Evolutionary conservation across 2,797 vertebrate genomes (phyloP).

Genomic region (Rhynchonycteris naso): DNA sequence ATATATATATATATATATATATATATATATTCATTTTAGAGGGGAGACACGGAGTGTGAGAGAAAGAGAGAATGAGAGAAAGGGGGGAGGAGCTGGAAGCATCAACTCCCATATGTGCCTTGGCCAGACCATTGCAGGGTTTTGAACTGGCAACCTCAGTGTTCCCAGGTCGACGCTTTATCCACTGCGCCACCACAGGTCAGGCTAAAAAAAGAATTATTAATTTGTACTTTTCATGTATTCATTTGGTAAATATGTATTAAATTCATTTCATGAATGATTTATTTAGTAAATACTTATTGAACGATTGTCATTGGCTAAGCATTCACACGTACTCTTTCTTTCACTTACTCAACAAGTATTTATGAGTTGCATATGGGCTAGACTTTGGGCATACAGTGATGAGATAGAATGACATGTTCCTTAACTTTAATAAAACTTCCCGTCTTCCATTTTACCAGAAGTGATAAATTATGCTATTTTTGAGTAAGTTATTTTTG

Average conservation of each 20-base stretch:
- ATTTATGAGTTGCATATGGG: not conserved
- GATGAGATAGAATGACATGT: not conserved
- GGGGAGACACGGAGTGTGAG: no score
- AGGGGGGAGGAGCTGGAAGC: no score
- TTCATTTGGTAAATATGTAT: conserved; percentile 53
- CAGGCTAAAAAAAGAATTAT: conserved; percentile 13
- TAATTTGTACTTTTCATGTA: not conserved
- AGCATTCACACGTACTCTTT: not conserved
- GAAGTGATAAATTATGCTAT: conserved; percentile 24
- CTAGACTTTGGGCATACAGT: not conserved
- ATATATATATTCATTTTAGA: no score
- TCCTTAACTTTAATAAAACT: not conserved
- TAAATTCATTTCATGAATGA: not conserved
- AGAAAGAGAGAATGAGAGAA: no score
- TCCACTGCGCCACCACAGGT: no score
- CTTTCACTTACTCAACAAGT: not conserved
- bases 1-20: not conserved
- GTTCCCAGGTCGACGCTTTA: no score
- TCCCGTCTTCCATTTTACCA: not conserved
- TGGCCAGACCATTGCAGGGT: no score
- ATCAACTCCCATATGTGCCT: no score
- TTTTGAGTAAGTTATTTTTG: conserved; percentile 52
- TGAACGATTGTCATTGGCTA: not conserved
- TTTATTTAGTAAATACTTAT: not conserved
- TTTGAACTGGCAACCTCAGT: no score